Base-by-base conservation (phyloP, 1,140 invertebrate species). In the Homalodisca vitripennis region DNA sequence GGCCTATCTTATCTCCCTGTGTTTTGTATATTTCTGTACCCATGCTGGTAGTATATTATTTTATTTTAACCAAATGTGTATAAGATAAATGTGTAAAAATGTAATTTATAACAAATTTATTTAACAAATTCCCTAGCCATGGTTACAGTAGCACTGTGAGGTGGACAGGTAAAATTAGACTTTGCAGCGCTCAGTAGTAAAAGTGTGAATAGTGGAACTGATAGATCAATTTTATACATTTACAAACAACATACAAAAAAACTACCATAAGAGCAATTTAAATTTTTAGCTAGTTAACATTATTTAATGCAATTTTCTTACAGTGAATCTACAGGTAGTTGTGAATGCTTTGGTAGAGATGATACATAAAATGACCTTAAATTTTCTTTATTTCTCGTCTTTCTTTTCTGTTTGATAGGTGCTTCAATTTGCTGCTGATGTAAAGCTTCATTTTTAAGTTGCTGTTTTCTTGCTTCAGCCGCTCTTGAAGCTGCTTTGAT, bases 371-470 rank as follows among this genome's bases (percentile, higher is more conserved):
- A 30, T 27, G 55, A 22, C 29, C 55, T 60, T 29, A 60, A 60
- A 60, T 60, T 30, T 30, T 60, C 55, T 24, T 60, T 60, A 2
- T 60, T 60, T 27, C 55, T 13, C 12, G 24, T 60, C 12, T 6
- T 26, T 30, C 29, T 60, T 24, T 60, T 60, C 13, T 27, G 22
- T 60, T 60, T 60, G 2, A 26, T 27, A 14, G 55, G 55, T 27
- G 27, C 55, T 60, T 60, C 55, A 12, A 6, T 26, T 60, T 26
- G 26, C 6, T 60, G 24, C n/a, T 30, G 26, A 27, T 60, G 24
- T 12, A 60, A 14, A 10, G 22, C 29, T 60, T 60, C 26, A 27
- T 2, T 13, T 12, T 27, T 26, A 2, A 27, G 2, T 26, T 60
- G 55, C 29, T 60, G 26, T 60, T 30, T 60, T n/a, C 14, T 27